These are phyloP conservation scores for Rhagologus leucostigma DNA, from an alignment of 2,113 vertebrate genomes.

Conservation along the genomic window DNA sequence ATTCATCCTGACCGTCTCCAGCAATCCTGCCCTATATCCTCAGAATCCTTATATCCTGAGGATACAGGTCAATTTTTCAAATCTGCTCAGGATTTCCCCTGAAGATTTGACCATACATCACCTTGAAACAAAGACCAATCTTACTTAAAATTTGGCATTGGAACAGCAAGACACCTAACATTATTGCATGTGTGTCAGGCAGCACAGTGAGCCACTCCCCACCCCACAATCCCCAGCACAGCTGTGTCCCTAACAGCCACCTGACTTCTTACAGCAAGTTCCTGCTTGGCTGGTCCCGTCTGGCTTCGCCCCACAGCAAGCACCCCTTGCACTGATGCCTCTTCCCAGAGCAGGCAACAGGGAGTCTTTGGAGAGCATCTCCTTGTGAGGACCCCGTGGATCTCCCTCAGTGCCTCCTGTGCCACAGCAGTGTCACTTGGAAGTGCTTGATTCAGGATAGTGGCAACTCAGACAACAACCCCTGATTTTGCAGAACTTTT, in stretches of 20 bases:
- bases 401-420: background rate
- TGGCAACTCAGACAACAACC: background rate
- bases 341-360: background rate
- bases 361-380: background rate
- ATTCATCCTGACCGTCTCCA: background rate
- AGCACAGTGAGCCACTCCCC: background rate
- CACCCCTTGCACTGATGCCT: background rate
- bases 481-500: background rate
- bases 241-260: background rate
- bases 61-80: background rate
- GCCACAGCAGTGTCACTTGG: background rate
- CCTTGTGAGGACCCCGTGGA: fast-evolving
- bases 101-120: background rate
- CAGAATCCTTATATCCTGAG: background rate
- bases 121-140: background rate
- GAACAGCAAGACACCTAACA: background rate
- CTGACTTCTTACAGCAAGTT: background rate
- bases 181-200: background rate
- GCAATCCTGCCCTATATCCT: background rate
- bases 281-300: background rate
- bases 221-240: background rate
- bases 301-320: background rate
- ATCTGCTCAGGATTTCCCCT: background rate
- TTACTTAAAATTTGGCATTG: background rate
- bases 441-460: background rate